A percentile compares a stretch with the other conserved stretches of the same genome.
These are phyloP conservation scores for Prunella fulvescens DNA, from an alignment of 2,113 vertebrate species.

Conservation along the genomic window DNA sequence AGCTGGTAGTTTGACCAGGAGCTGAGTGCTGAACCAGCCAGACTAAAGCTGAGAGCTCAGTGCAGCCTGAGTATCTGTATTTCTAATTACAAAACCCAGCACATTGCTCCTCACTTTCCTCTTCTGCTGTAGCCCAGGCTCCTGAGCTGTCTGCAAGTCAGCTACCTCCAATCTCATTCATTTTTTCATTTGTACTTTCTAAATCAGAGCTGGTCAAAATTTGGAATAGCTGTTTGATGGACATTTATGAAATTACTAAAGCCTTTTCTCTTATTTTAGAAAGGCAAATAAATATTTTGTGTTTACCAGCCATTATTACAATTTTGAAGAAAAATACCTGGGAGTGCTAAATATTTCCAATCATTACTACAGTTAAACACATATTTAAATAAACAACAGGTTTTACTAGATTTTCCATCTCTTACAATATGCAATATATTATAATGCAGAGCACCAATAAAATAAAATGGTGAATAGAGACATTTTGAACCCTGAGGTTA, in stretches of 20 bases:
- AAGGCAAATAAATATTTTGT: not conserved
- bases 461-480: not conserved
- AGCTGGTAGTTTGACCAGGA: not conserved
- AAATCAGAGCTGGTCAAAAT: not conserved
- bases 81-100: not conserved
- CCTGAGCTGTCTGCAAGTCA: not conserved
- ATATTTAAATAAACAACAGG: slow-evolving; percentile 32
- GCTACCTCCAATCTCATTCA: not conserved
- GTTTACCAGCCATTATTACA: not conserved
- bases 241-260: not conserved
- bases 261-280: not conserved
- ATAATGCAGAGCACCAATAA: slow-evolving; percentile 13
- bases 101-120: not conserved
- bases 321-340: slow-evolving; percentile 1
- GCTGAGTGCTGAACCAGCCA: not conserved
- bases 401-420: slow-evolving; percentile 44
- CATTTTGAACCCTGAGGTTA: slow-evolving; percentile 59
- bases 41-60: not conserved
- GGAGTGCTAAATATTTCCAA: slow-evolving; percentile 20
- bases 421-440: slow-evolving; percentile 11
- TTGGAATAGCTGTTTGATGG: not conserved
- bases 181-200: not conserved
- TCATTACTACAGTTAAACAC: slow-evolving; percentile 10
- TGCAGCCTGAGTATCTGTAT: not conserved
- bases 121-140: not conserved